Base-by-base conservation (phyloP, 2,888 invertebrate genomes). In the Agriopis leucophaearia region DNA sequence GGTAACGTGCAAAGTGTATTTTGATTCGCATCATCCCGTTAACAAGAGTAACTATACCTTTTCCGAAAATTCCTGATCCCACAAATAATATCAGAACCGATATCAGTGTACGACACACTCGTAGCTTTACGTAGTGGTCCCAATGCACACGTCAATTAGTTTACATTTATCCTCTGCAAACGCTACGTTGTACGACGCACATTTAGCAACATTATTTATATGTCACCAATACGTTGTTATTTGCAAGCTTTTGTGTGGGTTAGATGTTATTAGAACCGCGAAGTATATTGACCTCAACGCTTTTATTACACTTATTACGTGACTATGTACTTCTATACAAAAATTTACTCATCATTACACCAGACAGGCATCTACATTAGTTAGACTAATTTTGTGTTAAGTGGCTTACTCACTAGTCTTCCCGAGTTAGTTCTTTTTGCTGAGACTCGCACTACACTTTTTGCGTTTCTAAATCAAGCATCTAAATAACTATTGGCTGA, bases 131-230 rank as follows among this genome's bases (percentile, higher is more conserved):
- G 8, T n/a, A 42, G 51, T 56, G 51, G 15, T 51, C 68, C 55
- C 60, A 54, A 60, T 60, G 50, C 64, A 64, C 64, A 48, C 36
- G 48, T 59, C 64, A 48, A 51, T 67, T 48, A 61, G 50, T 38
- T 15, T 27, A 27, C 27, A 44, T 54, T 10, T 52, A 61, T 45
- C 35, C 62, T 62, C 61, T 57, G 42, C 12, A 36, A 58, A 58
- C 57, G 52, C 63, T 63, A 50, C 63, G 54, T 48, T 63, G 67
- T 66, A 61, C 61, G 61, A 66, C 45, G 15, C 9, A 27, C 56
- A 57, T 27, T 66, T 61, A 61, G 51, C 56, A n/a, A 13, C 51
- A 35, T 7, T 44, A 44, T 38, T 38, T 8, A 38, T 38, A 38
- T 38, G 38, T 3, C 27, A 27, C 27, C 27, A 27, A 27, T 27